Conservation (phyloP, 1,140 invertebrate species). For the Drosophila pachea region DNA sequence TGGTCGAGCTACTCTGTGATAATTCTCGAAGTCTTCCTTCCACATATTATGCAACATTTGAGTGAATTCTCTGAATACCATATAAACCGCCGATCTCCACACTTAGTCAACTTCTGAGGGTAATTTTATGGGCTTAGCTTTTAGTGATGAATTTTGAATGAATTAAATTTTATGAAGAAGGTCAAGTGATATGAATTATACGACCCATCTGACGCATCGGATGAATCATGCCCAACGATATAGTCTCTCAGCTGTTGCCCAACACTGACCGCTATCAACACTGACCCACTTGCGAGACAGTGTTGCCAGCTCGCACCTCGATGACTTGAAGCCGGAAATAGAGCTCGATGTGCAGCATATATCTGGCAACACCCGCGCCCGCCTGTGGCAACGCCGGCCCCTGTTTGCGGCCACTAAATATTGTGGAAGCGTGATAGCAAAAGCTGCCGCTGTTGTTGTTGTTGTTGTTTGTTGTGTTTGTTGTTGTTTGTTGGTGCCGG, state of each 20-base stretch:
- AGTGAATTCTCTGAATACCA: too few species aligned
- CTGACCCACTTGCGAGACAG: conserved; percentile 23
- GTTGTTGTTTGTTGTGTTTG: conserved; percentile 5
- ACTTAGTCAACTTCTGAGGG: too few species aligned
- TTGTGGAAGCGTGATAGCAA: conserved; percentile 75
- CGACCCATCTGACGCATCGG: conserved; percentile 2
- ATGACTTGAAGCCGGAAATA: too few species aligned
- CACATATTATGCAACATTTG: too few species aligned
- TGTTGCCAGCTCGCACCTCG: not conserved
- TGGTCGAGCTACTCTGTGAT: too few species aligned
- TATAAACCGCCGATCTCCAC: too few species aligned
- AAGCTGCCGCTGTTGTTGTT: conserved; percentile 57
- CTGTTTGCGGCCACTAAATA: not conserved
- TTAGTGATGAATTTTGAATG: too few species aligned
- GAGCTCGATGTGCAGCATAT: not conserved
- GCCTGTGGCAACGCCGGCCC: not conserved
- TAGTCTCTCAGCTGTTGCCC: not conserved
- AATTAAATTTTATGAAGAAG: not conserved
- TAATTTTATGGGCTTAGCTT: too few species aligned
- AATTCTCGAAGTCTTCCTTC: too few species aligned
- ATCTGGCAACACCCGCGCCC: conserved; percentile 2
- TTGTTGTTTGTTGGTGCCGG: conserved; percentile 22
- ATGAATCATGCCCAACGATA: conserved; percentile 11
- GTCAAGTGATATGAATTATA: not conserved
- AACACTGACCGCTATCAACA: conserved; percentile 26